Evolutionary conservation across 2,888 invertebrate species (phyloP).

Genomic region (Melanophora roralis): DNA sequence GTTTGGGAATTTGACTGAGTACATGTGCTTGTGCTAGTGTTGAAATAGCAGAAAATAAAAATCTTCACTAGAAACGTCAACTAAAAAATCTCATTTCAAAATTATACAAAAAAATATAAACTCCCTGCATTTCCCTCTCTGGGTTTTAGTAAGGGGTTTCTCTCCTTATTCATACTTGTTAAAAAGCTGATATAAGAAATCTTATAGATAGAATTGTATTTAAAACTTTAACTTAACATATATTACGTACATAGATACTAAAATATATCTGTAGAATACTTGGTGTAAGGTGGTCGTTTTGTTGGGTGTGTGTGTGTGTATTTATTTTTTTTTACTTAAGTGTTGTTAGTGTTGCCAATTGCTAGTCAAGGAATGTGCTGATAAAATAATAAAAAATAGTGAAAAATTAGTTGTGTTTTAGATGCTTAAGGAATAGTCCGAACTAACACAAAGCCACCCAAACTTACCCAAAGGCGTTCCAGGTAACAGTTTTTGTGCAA

Average conservation of each 20-base stretch:
- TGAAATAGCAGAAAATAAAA: background rate
- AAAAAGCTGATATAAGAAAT: background rate
- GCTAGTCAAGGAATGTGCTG: too few species aligned
- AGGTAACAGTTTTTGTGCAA: too few species aligned
- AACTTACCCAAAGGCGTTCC: too few species aligned
- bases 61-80: background rate
- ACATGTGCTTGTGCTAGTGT: background rate
- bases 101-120: background rate
- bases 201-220: slow-evolving; percentile 45
- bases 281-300: background rate
- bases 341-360: too few species aligned
- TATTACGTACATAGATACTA: background rate
- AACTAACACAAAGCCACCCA: too few species aligned
- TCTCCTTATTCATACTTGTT: slow-evolving; percentile 5
- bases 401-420: too few species aligned
- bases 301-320: too few species aligned
- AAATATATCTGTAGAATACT: slow-evolving; percentile 3
- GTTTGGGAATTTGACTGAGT: background rate
- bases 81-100: slow-evolving; percentile 21
- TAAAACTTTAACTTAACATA: slow-evolving; percentile 9
- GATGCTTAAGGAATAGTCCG: too few species aligned
- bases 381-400: too few species aligned
- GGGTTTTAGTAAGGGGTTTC: background rate
- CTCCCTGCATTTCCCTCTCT: background rate
- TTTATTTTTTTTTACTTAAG: too few species aligned